These are phyloP conservation scores for Neodiprion fabricii DNA, from an alignment of 1,140 invertebrate genomes.

Conservation along the genomic window DNA sequence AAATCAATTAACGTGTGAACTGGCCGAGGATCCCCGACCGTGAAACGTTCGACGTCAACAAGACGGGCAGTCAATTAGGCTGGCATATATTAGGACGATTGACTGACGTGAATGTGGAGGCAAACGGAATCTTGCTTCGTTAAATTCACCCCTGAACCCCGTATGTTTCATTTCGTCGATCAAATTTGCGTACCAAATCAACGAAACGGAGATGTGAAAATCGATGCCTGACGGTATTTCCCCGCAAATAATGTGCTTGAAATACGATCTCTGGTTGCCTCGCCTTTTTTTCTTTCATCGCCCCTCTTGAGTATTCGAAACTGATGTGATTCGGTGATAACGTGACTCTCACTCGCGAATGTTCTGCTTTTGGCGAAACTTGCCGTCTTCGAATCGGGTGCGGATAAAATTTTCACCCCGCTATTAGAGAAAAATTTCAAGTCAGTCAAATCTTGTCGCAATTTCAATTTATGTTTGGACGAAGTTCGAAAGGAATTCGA, in stretches of 20 bases:
- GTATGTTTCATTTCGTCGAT: not conserved
- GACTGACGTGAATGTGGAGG: too few relatives aligned
- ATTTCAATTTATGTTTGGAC: not conserved
- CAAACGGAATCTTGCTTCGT: too few relatives aligned
- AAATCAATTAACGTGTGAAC: too few relatives aligned
- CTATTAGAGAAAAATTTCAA: not conserved
- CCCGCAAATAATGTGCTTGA: not conserved
- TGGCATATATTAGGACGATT: too few relatives aligned
- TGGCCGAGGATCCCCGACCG: too few relatives aligned
- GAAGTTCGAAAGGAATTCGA: too few relatives aligned
- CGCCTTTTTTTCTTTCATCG: not conserved
- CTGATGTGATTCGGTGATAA: not conserved
- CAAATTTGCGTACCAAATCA: not conserved
- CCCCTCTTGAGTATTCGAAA: not conserved
- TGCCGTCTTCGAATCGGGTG: not conserved
- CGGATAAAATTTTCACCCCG: not conserved
- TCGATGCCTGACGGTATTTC: not conserved
- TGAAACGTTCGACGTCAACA: too few relatives aligned
- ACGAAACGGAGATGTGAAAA: not conserved
- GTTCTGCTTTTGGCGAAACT: not conserved
- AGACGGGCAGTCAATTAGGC: too few relatives aligned
- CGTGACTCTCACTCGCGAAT: not conserved
- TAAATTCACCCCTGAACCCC: too few relatives aligned
- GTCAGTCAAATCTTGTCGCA: not conserved
- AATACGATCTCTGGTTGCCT: too few relatives aligned